phyloP scores from a whole-genome alignment of 2,888 invertebrate genomes.

The Vesta saturnalis region DNA sequence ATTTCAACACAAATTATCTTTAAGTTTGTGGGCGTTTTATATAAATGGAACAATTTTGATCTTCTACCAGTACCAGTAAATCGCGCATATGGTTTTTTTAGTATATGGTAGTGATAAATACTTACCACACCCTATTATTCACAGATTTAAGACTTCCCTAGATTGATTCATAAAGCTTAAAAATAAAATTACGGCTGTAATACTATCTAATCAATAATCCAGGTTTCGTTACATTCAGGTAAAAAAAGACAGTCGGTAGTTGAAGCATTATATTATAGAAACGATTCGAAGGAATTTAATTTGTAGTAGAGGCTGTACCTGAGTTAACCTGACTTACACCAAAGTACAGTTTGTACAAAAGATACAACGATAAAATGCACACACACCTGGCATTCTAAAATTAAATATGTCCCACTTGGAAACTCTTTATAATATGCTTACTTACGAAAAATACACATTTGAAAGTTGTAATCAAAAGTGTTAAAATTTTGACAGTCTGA shows the following conservation, averaged over 20 bases:
- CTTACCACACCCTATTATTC: slow-evolving; percentile 23
- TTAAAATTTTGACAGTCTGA: slow-evolving; percentile 9
- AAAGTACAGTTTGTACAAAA: slow-evolving; percentile 46
- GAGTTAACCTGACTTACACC: slow-evolving; percentile 37
- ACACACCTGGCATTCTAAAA: slow-evolving; percentile 55
- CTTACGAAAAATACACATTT: slow-evolving; percentile 10
- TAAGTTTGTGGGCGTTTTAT: neutral
- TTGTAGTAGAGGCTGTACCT: slow-evolving; percentile 34
- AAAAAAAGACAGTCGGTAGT: neutral
- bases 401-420: slow-evolving; percentile 56
- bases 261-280: slow-evolving; percentile 19
- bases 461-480: slow-evolving; percentile 19
- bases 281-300: slow-evolving; percentile 32
- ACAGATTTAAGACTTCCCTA: slow-evolving; percentile 16
- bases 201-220: slow-evolving; percentile 21
- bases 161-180: neutral
- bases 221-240: too few species aligned
- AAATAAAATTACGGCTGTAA: neutral
- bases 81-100: too few species aligned
- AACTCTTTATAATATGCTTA: slow-evolving; percentile 21
- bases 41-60: neutral
- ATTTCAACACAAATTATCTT: neutral
- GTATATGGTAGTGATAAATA: too few species aligned
- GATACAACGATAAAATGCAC: slow-evolving; percentile 34
- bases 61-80: too few species aligned